A percentile compares a stretch with the other conserved stretches of the same genome.
These are phyloP conservation scores for Morpho achilles DNA, from an alignment of 2,888 invertebrate genomes.

Conservation along the genomic window DNA sequence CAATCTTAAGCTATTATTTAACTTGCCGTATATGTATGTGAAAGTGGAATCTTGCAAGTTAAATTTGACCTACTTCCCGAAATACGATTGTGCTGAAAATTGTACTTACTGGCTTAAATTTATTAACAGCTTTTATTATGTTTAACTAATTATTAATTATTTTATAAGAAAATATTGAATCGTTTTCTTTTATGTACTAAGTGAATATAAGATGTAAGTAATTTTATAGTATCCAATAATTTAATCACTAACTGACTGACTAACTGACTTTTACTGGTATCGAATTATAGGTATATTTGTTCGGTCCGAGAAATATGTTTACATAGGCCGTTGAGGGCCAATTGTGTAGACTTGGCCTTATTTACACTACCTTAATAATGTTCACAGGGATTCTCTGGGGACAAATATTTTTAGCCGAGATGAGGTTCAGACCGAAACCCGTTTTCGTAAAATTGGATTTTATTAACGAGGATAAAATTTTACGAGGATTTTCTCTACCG, in stretches of 20 bases:
- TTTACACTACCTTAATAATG: slow-evolving; percentile 57
- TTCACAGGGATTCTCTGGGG: slow-evolving; percentile 35
- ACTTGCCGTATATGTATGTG: too few relatives aligned
- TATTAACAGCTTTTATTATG: too few relatives aligned
- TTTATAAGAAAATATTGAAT: not conserved
- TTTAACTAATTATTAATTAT: too few relatives aligned
- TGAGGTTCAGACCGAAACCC: slow-evolving; percentile 17
- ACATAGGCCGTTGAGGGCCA: slow-evolving; percentile 37
- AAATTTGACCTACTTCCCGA: too few relatives aligned
- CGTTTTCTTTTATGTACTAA: slow-evolving; percentile 5
- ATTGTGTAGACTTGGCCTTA: slow-evolving; percentile 45
- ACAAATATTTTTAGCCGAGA: slow-evolving; percentile 44
- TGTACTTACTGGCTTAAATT: too few relatives aligned
- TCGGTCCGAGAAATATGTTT: slow-evolving; percentile 38
- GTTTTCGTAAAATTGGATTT: slow-evolving; percentile 12
- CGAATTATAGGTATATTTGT: slow-evolving; percentile 30
- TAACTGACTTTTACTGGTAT: slow-evolving; percentile 14
- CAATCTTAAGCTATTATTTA: too few relatives aligned
- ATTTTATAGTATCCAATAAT: slow-evolving; percentile 20
- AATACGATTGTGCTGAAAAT: too few relatives aligned
- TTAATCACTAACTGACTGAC: slow-evolving; percentile 19
- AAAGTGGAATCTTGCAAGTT: too few relatives aligned
- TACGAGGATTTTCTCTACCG: not conserved
- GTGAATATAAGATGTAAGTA: slow-evolving; percentile 13
- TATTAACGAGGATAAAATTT: slow-evolving; percentile 1